Conservation (phyloP, 2,113 vertebrate species). For the Cyanoliseus patagonus region DNA sequence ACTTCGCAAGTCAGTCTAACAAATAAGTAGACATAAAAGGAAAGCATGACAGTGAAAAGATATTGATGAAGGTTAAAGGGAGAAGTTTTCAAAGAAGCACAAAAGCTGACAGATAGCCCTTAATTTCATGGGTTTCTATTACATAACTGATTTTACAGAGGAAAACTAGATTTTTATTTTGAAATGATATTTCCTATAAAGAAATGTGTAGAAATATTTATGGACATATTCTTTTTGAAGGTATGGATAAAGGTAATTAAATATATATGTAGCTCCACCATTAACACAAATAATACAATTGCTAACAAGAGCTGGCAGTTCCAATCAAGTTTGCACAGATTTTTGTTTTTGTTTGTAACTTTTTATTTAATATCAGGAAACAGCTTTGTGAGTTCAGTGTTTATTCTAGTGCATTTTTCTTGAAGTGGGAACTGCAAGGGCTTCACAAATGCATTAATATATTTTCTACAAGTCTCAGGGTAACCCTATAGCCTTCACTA, state of each 20-base stretch:
- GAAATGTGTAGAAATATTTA: not conserved
- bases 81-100: not conserved
- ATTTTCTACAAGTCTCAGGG: not conserved
- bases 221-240: not conserved
- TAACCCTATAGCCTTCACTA: not conserved
- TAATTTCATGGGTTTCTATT: not conserved
- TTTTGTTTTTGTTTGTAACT: not conserved
- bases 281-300: not conserved
- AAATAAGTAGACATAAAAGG: not conserved
- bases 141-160: not conserved
- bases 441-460: not conserved
- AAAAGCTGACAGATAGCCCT: not conserved
- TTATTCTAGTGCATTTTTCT: not conserved
- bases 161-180: not conserved
- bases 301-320: not conserved
- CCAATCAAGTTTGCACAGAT: not conserved
- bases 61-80: not conserved
- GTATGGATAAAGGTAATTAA: not conserved
- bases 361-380: conserved; percentile 8
- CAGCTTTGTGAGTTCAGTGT: not conserved
- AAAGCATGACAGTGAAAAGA: not conserved
- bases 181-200: not conserved
- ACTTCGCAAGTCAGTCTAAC: not conserved
- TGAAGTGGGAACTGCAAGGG: not conserved
- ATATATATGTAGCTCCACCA: not conserved